These are phyloP conservation scores for Ormyrus rosae DNA, from an alignment of 2,888 invertebrate species.

Conservation along the genomic window DNA sequence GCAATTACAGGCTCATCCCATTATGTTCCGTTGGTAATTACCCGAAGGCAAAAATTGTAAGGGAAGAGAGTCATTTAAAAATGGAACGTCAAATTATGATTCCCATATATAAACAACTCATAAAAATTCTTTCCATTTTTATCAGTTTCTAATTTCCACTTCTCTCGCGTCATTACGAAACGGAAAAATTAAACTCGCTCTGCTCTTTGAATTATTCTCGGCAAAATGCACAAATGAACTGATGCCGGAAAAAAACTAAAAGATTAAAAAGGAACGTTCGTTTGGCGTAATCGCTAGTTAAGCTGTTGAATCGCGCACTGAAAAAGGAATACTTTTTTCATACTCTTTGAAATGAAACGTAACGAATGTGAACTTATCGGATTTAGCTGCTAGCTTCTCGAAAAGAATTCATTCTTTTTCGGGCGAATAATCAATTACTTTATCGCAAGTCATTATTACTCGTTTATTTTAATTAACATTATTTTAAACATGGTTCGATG, in stretches of 20 bases:
- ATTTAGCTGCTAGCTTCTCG: not conserved
- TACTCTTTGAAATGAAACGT: not conserved
- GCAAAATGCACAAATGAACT: constrained; percentile 4
- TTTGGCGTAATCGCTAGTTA: constrained; percentile 18
- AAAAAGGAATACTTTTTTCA: constrained; percentile 3
- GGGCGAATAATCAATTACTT: too few species aligned
- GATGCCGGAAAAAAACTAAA: constrained; percentile 2
- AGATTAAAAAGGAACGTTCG: constrained; percentile 17
- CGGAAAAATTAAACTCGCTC: not conserved
- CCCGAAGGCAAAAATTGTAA: too few species aligned
- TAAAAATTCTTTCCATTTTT: not conserved
- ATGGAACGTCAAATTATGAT: too few species aligned
- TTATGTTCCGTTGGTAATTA: too few species aligned
- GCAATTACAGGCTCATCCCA: too few species aligned
- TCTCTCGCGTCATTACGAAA: not conserved
- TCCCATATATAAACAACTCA: too few species aligned
- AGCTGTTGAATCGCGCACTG: constrained; percentile 12
- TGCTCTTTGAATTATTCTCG: constrained; percentile 8
- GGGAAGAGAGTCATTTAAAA: too few species aligned
- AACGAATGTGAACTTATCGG: constrained; percentile 6
- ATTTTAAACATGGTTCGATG: too few species aligned
- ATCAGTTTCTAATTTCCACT: not conserved
- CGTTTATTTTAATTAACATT: too few species aligned
- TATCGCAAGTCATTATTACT: too few species aligned
- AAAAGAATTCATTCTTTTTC: not conserved